A percentile compares a stretch with the other conserved stretches of the same genome.
Evolutionary conservation across 2,888 invertebrate genomes (phyloP).

Genomic region (Idaea dimidiata): DNA sequence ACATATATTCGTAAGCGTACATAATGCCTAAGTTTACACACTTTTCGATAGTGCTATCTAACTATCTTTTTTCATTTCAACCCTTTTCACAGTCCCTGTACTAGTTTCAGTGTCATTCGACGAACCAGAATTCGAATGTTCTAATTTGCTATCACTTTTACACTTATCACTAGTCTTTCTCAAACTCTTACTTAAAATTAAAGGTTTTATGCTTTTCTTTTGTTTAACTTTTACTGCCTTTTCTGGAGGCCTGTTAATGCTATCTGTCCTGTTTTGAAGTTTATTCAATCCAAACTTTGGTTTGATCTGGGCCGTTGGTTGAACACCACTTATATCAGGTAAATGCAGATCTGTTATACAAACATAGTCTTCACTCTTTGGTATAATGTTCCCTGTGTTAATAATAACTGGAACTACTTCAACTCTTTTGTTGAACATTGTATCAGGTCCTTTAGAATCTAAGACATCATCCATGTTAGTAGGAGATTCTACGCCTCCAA

Average conservation of each 20-base stretch:
- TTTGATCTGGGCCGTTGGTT: constrained; percentile 71
- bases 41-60: background rate
- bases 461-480: constrained; percentile 56
- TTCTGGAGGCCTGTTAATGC: constrained; percentile 68
- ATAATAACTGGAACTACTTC: constrained; percentile 73
- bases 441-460: constrained; percentile 72
- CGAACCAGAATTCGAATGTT: constrained; percentile 81
- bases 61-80: constrained; percentile 46
- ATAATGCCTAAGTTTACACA: too few species aligned
- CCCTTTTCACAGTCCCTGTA: constrained; percentile 71
- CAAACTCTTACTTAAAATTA: constrained; percentile 52
- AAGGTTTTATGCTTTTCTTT: constrained; percentile 54
- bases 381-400: constrained; percentile 48
- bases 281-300: constrained; percentile 69
- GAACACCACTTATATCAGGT: constrained; percentile 57
- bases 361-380: constrained; percentile 62
- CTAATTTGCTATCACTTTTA: constrained; percentile 54
- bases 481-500: constrained; percentile 70
- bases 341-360: constrained; percentile 64
- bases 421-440: constrained; percentile 61
- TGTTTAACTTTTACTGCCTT: constrained; percentile 66
- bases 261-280: constrained; percentile 67
- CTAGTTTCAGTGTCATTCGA: constrained; percentile 79
- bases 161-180: constrained; percentile 48
- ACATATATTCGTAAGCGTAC: too few species aligned